Conservation (phyloP, 2,888 invertebrate species). For the Augochlorella aurata region DNA sequence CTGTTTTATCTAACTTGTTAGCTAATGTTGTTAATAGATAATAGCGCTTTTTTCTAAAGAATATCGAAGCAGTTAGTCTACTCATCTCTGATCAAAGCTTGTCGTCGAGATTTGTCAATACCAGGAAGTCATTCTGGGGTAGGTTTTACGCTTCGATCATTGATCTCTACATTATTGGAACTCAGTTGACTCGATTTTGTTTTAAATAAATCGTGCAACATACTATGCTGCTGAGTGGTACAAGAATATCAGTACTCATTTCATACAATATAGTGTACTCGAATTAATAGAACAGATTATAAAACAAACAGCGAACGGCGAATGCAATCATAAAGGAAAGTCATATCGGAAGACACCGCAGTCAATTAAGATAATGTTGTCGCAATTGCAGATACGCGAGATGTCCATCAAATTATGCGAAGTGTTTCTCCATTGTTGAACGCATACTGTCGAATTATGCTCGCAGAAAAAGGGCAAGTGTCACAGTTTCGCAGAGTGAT, state of each 20-base stretch:
- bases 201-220: neutral
- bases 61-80: too few relatives aligned
- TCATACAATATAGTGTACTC: too few relatives aligned
- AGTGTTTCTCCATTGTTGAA: constrained; percentile 3
- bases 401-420: neutral
- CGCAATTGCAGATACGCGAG: neutral
- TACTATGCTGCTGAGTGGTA: neutral
- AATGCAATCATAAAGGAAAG: neutral
- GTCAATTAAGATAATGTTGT: constrained; percentile 41
- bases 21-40: too few relatives aligned
- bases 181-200: neutral
- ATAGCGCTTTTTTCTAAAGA: too few relatives aligned
- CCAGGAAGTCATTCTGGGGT: too few relatives aligned
- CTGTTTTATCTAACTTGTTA: too few relatives aligned
- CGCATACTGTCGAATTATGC: constrained; percentile 25
- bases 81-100: too few relatives aligned
- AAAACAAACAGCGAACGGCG: neutral
- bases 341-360: neutral
- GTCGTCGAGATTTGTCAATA: too few relatives aligned
- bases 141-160: too few relatives aligned
- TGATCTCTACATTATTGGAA: constrained; percentile 11
- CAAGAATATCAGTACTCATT: neutral
- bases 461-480: constrained; percentile 26
- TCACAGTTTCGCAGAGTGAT: constrained; percentile 16
- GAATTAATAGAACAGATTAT: neutral